phyloP scores from a whole-genome alignment of 2,797 vertebrate species.

The Pogoniulus pusillus region DNA sequence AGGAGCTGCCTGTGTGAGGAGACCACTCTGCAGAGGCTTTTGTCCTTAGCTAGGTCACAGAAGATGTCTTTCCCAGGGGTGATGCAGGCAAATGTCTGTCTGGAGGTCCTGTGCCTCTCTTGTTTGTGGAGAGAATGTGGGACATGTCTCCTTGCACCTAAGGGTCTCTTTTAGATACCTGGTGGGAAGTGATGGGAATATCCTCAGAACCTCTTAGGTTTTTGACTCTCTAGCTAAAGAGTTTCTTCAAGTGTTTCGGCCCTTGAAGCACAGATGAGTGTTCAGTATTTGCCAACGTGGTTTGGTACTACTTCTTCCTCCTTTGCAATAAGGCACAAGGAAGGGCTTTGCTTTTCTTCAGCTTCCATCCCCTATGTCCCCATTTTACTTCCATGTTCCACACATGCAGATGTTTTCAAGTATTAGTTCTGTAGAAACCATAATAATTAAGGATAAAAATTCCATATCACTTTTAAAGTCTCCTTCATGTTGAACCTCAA shows the following conservation, averaged over 20 bases:
- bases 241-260: not conserved
- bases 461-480: not conserved
- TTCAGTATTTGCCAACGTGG: not conserved
- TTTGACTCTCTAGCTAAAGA: not conserved
- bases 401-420: not conserved
- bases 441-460: not conserved
- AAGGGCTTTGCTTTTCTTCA: not conserved
- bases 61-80: not conserved
- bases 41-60: not conserved
- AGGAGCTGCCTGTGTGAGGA: not conserved
- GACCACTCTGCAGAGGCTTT: not conserved
- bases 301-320: not conserved
- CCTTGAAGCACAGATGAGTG: not conserved
- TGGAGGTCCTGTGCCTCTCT: not conserved
- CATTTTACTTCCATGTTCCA: not conserved
- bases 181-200: not conserved
- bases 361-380: not conserved
- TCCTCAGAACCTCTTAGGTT: not conserved
- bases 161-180: not conserved
- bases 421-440: not conserved
- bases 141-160: rapidly evolving
- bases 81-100: rapidly evolving
- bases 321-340: not conserved
- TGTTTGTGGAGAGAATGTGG: not conserved
- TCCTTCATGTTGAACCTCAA: not conserved